Base-by-base conservation (phyloP, 2,797 vertebrate species). In the Notolepis coatsorum region DNA sequence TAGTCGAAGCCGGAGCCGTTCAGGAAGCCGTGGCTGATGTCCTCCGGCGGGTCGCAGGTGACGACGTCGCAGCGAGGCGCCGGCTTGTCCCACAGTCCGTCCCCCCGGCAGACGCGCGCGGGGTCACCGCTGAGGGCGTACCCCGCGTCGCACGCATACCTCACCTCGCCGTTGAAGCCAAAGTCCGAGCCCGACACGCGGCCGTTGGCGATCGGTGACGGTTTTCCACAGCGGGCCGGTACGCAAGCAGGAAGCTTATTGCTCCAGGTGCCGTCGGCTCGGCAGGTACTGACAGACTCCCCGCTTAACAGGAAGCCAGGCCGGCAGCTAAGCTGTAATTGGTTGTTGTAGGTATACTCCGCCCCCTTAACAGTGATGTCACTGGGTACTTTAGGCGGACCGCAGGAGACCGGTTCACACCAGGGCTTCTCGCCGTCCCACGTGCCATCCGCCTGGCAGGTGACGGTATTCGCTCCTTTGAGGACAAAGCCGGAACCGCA, bases 251-350 rank as follows among this genome's bases (percentile, higher is more conserved):
- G 94, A 55, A 85, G 43, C 4, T 62, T 31, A 27, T 94, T 93
- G 82, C 94, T 98, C 98, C 98, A 99, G 65, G 84, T 95, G 49
- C 96, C 95, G 12, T 96, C 92, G 15, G 91, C 91, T 76, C 94
- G 94, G 68, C 98, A 99, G 41, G 93, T 65, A 43, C 92, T 94
- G n/a, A 65, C 81, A 2, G 82, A 81, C 51, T 90, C 84, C 6
- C 95, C 97, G 43, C 93, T 79, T 25, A 99, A 80, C 10, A 93
- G 45, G 39, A 96, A 98, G 5, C 97, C 96, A 35, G 91, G 50
- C 0, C 64, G 87, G 84, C 98, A 99, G 48, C 80, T 89, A 50
- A 96, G 95, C 24, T 93, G 77, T 38, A 93, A 59, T 35, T 65
- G 82, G n/a, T 81, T 92, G 54, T 89, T 91, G 73, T 94, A 99